Base-by-base conservation (phyloP, 2,113 vertebrate species). In the Dendrocopos noguchii region DNA sequence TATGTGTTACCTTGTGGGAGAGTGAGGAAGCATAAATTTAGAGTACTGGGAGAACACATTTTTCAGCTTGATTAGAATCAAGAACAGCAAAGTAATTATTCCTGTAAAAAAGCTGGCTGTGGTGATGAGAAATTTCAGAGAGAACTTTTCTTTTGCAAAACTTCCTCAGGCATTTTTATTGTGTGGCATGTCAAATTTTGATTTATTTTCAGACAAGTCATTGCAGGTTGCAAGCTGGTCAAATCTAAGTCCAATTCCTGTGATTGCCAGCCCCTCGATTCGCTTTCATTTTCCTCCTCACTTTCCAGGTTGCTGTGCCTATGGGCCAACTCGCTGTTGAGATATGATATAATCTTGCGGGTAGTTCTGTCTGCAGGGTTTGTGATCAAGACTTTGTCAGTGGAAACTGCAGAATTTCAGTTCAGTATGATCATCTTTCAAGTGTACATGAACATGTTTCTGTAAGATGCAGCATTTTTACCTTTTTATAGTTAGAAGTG, bases 101-200 rank as follows among this genome's bases (percentile, higher is more conserved):
- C 39, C 65, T 65, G 47, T 90, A 76, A 59, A 75, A 81, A 88
- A 72, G 10, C 29, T 79, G 70, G 3, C 47, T 56, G 63, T 60
- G 47, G 22, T 29, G 12, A 71, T 39, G 21, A 77, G 52, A 75
- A 78, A 50, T 66, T 55, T 59, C 29, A 59, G 44, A 34, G 34
- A 6, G 72, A 56, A 59, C 0, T 0, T 79, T 91, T 74, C 64
- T 33, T 81, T 90, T 86, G 31, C 55, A 46, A 31, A 79, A 42
- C 31, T 87, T 84, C 39, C 34, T 72, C 15, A 19, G 61, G 17
- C 20, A 6, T 76, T 92, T 87, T 72, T 71, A 19, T 42, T 77
- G 84, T 65, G 22, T 50, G 63, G 29, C 20, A 6, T n/a, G 20
- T n/a, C 0, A 0, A 39, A 39, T 79, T 93, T 80, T 0, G 0